phyloP scores from a whole-genome alignment of 1,140 invertebrate genomes.

The Drosophila bifasciata region DNA sequence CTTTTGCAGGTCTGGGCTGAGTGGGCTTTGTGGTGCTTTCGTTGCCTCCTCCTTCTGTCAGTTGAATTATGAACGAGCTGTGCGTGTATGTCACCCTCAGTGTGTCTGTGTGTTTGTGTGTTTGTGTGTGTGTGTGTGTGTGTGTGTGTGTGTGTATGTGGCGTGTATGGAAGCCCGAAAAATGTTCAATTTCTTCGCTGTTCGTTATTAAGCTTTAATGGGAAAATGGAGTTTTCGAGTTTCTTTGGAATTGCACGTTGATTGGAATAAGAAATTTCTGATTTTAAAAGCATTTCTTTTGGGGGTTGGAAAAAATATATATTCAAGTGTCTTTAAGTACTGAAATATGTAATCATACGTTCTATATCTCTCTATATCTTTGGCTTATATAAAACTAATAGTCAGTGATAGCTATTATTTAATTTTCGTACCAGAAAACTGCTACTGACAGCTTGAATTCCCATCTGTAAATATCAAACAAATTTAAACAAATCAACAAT shows the following conservation, averaged over 20 bases:
- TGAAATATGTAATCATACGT: too few species aligned
- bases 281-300: too few species aligned
- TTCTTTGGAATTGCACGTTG: neutral
- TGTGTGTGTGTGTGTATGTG: neutral
- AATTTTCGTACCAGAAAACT: too few species aligned
- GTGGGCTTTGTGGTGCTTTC: conserved; percentile 14
- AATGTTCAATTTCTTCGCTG: conserved; percentile 21
- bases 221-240: conserved; percentile 4
- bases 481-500: too few species aligned
- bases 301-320: too few species aligned
- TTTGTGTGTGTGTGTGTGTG: conserved; percentile 15
- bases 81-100: conserved; percentile 6
- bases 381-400: too few species aligned
- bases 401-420: too few species aligned
- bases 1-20: conserved; percentile 29
- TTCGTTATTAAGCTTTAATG: conserved; percentile 31
- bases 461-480: too few species aligned
- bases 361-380: too few species aligned
- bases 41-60: conserved; percentile 1
- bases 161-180: neutral
- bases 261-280: neutral
- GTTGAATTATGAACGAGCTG: conserved; percentile 53
- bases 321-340: too few species aligned
- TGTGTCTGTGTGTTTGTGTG: neutral
- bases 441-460: too few species aligned